Evolutionary conservation across 2,797 vertebrate genomes (phyloP).

Genomic region (Loris lydekkerianus): DNA sequence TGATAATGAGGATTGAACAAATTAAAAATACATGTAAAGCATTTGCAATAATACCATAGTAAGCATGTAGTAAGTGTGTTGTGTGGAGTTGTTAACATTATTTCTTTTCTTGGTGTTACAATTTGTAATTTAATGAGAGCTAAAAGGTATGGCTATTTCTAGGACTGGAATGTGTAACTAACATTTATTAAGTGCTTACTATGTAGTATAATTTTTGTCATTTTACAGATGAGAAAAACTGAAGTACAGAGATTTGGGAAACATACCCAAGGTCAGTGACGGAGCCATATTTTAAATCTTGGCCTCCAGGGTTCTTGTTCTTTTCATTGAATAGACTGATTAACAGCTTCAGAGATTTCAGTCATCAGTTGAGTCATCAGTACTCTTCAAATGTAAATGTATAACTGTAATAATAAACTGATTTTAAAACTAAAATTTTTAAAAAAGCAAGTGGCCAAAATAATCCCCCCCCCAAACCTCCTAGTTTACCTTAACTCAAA

Average conservation of each 20-base stretch:
- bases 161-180: background rate
- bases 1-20: background rate
- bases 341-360: background rate
- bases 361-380: background rate
- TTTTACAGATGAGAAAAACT: conserved; percentile 38
- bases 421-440: background rate
- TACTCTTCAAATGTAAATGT: background rate
- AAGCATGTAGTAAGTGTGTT: background rate
- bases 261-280: background rate
- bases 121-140: background rate
- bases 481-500: background rate
- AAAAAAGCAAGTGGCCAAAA: background rate
- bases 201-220: conserved; percentile 36
- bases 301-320: background rate
- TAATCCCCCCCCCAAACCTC: background rate
- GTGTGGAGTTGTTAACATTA: background rate
- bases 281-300: background rate
- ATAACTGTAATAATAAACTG: background rate
- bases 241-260: conserved; percentile 10
- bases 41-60: background rate
- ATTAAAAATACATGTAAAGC: background rate
- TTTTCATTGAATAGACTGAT: background rate
- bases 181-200: conserved; percentile 23
- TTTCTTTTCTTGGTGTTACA: background rate
- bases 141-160: background rate